A percentile compares a stretch with the other conserved stretches of the same genome.
These are phyloP conservation scores for Tenthredo livida DNA, from an alignment of 2,888 invertebrate genomes.

Conservation along the genomic window DNA sequence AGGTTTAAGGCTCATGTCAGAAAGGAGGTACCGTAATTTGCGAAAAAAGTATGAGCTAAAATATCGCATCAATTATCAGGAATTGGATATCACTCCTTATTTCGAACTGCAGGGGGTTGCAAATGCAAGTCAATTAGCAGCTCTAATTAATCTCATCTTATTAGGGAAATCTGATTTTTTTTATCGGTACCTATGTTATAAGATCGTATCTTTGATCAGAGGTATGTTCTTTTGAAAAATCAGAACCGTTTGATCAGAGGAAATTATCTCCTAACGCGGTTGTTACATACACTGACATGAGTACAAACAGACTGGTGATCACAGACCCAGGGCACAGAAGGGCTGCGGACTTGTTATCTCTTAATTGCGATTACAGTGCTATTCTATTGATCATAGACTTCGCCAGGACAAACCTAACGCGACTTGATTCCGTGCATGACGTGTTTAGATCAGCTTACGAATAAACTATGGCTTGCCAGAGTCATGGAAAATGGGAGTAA, in stretches of 20 bases:
- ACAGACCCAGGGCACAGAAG: not conserved
- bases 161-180: not conserved
- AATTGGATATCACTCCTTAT: not conserved
- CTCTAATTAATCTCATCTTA: not conserved
- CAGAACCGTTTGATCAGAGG: not conserved
- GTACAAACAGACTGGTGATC: slow-evolving; percentile 20
- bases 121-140: not conserved
- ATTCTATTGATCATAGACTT: slow-evolving; percentile 27
- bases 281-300: not conserved
- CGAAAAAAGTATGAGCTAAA: not conserved
- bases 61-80: not conserved
- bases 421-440: not conserved
- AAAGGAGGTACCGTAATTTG: not conserved
- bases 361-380: slow-evolving; percentile 27
- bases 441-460: slow-evolving; percentile 17
- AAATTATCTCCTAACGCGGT: not conserved
- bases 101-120: not conserved
- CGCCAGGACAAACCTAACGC: not conserved
- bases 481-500: not conserved
- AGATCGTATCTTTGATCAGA: not conserved
- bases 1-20: not conserved
- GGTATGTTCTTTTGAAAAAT: slow-evolving; percentile 13
- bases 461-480: not conserved
- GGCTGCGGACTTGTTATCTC: not conserved
- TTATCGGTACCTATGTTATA: not conserved